Evolutionary conservation across 2,888 invertebrate genomes (phyloP).

Genomic region (Notodonta dromedarius): DNA sequence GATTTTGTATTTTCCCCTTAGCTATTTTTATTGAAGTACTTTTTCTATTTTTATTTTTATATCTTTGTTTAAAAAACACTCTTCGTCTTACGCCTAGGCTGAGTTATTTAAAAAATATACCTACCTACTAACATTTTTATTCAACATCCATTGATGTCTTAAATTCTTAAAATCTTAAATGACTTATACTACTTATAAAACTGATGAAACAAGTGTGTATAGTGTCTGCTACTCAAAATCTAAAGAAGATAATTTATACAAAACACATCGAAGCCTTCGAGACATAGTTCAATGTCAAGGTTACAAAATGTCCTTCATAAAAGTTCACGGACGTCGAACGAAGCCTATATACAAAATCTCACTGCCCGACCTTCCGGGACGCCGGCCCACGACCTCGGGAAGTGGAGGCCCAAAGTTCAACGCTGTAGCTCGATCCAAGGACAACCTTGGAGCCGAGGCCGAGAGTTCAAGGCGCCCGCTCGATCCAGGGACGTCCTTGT

Average conservation of each 20-base stretch:
- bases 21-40: neutral
- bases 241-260: neutral
- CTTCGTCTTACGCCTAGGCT: no score
- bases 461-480: constrained; percentile 17
- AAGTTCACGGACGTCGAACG: neutral
- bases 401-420: neutral
- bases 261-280: neutral
- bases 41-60: no score
- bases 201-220: no score
- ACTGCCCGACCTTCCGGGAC: neutral
- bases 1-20: no score
- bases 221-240: no score
- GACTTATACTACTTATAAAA: no score
- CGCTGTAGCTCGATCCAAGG: neutral
- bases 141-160: no score
- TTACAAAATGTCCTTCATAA: neutral
- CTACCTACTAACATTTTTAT: no score
- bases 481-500: constrained; percentile 26
- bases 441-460: constrained; percentile 33
- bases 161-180: no score
- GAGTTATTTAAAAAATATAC: no score
- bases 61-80: no score
- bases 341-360: neutral
- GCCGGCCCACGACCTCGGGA: neutral
- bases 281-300: neutral